A percentile compares a stretch with the other conserved stretches of the same genome.
These are phyloP conservation scores for Gnathonemus echidnorhynchus DNA, from an alignment of 2,113 vertebrate species.

Conservation along the genomic window DNA sequence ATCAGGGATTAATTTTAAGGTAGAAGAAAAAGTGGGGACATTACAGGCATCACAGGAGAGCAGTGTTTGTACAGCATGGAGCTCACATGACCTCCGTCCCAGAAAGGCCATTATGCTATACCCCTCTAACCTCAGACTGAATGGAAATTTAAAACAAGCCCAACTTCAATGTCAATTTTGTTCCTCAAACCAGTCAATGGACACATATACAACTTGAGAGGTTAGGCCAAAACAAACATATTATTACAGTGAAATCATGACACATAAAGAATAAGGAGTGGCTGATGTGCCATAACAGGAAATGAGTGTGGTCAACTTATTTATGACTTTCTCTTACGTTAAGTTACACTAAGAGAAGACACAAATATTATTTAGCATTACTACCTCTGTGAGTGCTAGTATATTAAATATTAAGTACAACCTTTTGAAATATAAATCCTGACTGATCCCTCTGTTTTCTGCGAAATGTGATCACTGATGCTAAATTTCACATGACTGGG, in stretches of 20 bases:
- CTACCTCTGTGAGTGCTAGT: too few species aligned
- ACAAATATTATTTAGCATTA: neutral
- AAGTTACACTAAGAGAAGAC: neutral
- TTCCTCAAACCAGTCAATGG: neutral
- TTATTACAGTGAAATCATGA: neutral
- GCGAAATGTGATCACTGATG: neutral
- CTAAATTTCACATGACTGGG: neutral
- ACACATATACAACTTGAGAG: neutral
- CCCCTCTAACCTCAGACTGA: neutral
- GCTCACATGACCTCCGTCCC: neutral
- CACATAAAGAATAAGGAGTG: neutral
- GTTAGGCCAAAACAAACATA: neutral
- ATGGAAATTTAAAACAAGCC: neutral
- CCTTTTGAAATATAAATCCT: neutral
- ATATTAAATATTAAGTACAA: neutral
- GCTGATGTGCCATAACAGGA: neutral
- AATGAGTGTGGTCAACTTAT: neutral
- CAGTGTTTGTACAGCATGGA: neutral
- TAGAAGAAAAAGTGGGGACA: neutral
- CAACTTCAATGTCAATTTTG: neutral
- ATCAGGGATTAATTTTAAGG: neutral
- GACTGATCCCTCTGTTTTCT: neutral
- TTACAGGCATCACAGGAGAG: neutral
- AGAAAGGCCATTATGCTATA: neutral
- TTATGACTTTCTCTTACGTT: neutral